Evolutionary conservation across 1,140 invertebrate genomes (phyloP).

Genomic region (Sycophaga agraensis): DNA sequence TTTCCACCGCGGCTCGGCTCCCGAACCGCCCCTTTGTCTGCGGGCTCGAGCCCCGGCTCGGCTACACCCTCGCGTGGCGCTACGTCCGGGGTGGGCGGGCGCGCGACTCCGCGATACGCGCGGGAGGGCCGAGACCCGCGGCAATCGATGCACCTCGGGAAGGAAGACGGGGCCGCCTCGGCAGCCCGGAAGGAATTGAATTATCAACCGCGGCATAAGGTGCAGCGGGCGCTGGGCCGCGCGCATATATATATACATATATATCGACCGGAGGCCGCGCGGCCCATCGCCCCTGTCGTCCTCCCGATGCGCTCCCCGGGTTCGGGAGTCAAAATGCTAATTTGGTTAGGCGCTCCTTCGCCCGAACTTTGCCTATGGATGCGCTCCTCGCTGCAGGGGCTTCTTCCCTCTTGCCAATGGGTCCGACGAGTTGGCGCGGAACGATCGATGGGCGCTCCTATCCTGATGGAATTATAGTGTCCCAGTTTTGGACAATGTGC

Average conservation of each 20-base stretch:
- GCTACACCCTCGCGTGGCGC: not conserved
- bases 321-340: slow-evolving; percentile 23
- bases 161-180: slow-evolving; percentile 14
- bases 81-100: no score
- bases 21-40: no score
- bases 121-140: slow-evolving; percentile 36
- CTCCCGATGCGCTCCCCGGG: not conserved
- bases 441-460: no score
- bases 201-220: slow-evolving; percentile 57
- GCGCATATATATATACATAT: not conserved
- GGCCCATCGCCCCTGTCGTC: no score
- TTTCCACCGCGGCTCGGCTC: no score
- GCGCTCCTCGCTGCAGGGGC: no score
- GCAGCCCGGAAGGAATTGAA: slow-evolving; percentile 55
- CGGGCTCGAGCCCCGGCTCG: not conserved
- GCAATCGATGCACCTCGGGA: slow-evolving; percentile 55
- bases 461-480: no score
- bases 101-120: no score
- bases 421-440: no score
- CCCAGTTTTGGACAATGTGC: no score
- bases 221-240: slow-evolving; percentile 36
- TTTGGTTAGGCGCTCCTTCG: slow-evolving; percentile 15
- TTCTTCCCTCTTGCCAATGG: no score
- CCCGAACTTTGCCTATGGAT: slow-evolving; percentile 3
- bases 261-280: not conserved